Percentiles rank a stretch among this genome's conserved stretches.
phyloP scores from a whole-genome alignment of 2,888 invertebrate genomes.

The Folsomia candida region DNA sequence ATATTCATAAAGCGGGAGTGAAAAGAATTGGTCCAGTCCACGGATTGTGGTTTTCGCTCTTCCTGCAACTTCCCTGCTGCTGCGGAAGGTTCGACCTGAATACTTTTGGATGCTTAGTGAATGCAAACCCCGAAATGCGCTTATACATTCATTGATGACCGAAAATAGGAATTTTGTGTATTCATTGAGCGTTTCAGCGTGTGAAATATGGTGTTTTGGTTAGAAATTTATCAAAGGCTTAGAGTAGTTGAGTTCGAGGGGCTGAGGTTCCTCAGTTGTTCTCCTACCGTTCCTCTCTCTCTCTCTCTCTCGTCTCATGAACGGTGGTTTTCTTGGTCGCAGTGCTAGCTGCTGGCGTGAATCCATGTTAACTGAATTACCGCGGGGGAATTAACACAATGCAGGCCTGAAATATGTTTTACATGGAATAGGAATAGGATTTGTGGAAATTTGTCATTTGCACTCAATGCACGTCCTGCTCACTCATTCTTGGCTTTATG shows the following conservation, averaged over 20 bases:
- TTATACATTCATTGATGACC: not conserved
- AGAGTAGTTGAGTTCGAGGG: not conserved
- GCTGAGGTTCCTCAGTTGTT: not conserved
- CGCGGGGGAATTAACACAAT: conserved; percentile 19
- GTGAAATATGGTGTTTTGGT: conserved; percentile 10
- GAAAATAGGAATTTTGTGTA: not conserved
- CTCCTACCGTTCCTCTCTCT: not conserved
- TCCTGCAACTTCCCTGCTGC: too few relatives aligned
- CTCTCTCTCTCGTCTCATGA: not conserved
- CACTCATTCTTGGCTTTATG: conserved; percentile 21
- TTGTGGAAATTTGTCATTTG: conserved; percentile 11
- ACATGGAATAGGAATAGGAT: conserved; percentile 13
- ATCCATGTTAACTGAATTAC: conserved; percentile 13
- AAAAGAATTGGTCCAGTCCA: not conserved
- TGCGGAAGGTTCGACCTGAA: not conserved
- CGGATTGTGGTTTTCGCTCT: too few relatives aligned
- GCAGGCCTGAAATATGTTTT: conserved; percentile 15
- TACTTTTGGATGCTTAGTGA: not conserved
- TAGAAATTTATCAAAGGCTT: conserved; percentile 8
- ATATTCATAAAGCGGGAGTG: not conserved
- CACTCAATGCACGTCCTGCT: conserved; percentile 7
- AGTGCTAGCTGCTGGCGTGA: not conserved
- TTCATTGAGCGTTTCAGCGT: conserved; percentile 4
- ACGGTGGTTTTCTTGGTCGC: too few relatives aligned
- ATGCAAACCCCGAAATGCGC: not conserved